phyloP scores from a whole-genome alignment of 2,113 vertebrate genomes.

The Glaucidium brasilianum region DNA sequence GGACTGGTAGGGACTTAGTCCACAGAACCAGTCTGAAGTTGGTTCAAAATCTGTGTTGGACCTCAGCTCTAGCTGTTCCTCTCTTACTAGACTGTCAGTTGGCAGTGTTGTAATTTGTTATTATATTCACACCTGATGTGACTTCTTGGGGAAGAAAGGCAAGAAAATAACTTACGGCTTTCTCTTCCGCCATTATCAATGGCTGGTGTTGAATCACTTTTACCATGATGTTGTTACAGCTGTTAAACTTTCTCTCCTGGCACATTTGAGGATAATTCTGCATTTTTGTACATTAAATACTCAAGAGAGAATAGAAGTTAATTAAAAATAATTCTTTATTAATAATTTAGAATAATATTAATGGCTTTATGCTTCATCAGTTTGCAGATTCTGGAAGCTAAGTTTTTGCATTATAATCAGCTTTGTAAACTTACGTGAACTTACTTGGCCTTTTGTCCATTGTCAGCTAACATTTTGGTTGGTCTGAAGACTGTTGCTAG shows the following conservation, averaged over 20 bases:
- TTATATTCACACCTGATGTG: not conserved
- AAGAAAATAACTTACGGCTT: not conserved
- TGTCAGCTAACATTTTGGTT: not conserved
- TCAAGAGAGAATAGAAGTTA: not conserved
- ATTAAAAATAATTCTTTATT: not conserved
- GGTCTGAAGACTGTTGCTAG: not conserved
- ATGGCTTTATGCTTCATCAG: not conserved
- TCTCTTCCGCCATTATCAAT: not conserved
- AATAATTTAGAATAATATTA: not conserved
- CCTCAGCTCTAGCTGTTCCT: not conserved
- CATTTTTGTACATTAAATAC: not conserved
- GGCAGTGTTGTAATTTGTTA: not conserved
- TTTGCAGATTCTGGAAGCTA: not conserved
- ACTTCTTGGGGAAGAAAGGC: not conserved
- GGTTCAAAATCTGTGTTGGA: not conserved
- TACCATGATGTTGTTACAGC: not conserved
- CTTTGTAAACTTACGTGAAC: not conserved
- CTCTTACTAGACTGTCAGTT: not conserved
- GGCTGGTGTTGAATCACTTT: not conserved
- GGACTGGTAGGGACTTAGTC: not conserved
- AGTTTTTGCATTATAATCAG: not conserved
- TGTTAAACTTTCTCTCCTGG: not conserved
- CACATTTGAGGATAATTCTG: not conserved
- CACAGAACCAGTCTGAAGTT: not conserved
- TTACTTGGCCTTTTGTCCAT: not conserved